A percentile compares a stretch with the other conserved stretches of the same genome.
These are phyloP conservation scores for Pteronura brasiliensis DNA, from an alignment of 2,113 vertebrate species.

Conservation along the genomic window DNA sequence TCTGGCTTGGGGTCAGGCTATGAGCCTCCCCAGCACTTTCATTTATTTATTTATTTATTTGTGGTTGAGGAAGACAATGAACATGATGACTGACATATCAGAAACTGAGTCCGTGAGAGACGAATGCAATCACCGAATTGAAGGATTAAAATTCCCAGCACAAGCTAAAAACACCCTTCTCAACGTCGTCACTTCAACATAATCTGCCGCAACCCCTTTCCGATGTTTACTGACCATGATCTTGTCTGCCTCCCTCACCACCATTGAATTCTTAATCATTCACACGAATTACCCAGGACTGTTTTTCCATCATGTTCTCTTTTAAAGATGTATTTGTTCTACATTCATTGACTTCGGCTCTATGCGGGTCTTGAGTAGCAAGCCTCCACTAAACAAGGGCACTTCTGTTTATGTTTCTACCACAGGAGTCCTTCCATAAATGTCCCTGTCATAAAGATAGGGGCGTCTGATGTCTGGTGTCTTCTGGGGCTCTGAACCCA, in stretches of 20 bases:
- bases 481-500: background rate
- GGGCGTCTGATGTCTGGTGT: rapidly evolving
- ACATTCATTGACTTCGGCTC: background rate
- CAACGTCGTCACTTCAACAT: background rate
- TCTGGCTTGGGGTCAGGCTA: slow-evolving; percentile 27
- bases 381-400: background rate
- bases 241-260: rapidly evolving
- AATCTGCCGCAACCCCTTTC: background rate
- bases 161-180: background rate
- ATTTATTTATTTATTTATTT: background rate
- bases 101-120: background rate
- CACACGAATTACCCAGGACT: background rate
- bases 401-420: background rate
- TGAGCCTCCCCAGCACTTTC: background rate
- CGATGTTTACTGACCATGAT: rapidly evolving
- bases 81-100: background rate
- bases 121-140: background rate
- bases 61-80: background rate
- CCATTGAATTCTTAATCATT: background rate
- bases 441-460: background rate
- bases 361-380: background rate
- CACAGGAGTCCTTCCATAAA: background rate
- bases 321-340: background rate
- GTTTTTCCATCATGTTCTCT: background rate
- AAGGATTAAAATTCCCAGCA: background rate